Percentiles rank a stretch among this genome's conserved stretches.
phyloP scores from a whole-genome alignment of 2,113 vertebrate species.

The Scomber scombrus region DNA sequence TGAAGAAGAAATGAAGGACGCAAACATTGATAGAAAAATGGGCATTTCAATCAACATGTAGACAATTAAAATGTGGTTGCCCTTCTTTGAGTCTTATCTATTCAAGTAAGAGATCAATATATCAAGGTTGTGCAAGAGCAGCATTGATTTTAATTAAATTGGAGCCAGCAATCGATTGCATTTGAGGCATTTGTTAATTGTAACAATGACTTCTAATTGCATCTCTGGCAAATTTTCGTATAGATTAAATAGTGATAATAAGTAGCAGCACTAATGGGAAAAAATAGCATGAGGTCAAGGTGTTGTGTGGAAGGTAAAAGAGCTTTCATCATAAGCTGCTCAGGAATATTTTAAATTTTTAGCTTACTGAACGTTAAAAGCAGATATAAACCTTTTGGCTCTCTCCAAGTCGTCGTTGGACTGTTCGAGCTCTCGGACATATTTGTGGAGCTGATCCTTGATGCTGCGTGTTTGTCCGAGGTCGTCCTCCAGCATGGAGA shows the following conservation, averaged over 20 bases:
- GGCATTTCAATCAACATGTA: neutral
- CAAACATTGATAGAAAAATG: neutral
- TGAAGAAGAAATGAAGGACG: constrained; percentile 73
- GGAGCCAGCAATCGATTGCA: neutral
- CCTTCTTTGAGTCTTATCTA: neutral
- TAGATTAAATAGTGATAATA: neutral
- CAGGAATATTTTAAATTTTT: too few relatives aligned
- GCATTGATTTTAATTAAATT: constrained; percentile 34
- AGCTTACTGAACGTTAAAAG: neutral
- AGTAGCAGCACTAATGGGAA: neutral
- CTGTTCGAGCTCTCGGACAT: constrained; percentile 96
- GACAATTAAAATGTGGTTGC: neutral
- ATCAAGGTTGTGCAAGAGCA: neutral
- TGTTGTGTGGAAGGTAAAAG: too few relatives aligned
- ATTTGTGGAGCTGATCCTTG: constrained; percentile 97
- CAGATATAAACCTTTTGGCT: constrained; percentile 89
- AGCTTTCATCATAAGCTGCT: too few relatives aligned
- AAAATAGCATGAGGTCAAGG: too few relatives aligned
- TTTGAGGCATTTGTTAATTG: constrained; percentile 14
- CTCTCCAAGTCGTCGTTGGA: constrained; percentile 98
- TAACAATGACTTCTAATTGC: neutral
- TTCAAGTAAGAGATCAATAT: constrained; percentile 33
- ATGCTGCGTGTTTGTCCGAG: constrained; percentile 94
- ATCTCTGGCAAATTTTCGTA: neutral
- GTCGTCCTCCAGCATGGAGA: constrained; percentile 95